Evolutionary conservation across 2,888 invertebrate genomes (phyloP), one percentile per base, ranked within the genome.

Genomic region (Ormyrus nitidulus): DNA sequence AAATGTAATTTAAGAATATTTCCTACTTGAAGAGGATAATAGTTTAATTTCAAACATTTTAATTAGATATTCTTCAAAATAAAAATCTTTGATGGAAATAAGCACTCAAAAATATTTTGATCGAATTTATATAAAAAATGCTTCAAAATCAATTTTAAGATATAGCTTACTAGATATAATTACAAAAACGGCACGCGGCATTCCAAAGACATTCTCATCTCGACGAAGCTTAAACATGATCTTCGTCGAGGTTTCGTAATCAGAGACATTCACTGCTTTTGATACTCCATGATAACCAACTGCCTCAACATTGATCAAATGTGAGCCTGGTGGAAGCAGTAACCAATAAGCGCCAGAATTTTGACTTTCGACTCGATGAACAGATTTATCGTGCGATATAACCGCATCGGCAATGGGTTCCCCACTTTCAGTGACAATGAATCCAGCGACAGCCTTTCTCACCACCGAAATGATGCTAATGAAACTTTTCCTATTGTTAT

Each of bases 101-200:
- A 34, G 34, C 34, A 51, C 0, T 34, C 34, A 9, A 61, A 69
- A 74, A 59, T 34, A 34, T 34, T 34, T 34, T 34, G 34, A 34
- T 4, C 4, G 2, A 34, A 4, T 48, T 34, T n/a, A 49, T 58
- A 7, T 8, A 11, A 54, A 13, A 51, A 69, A 74, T 6, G 8
- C 51, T 44, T 13, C 5, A 58, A 65, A 54, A 69, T 34, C 34
- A 34, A 34, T 71, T 19, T 44, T 49, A 8, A 66, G 0, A 34
- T 34, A 34, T 34, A 34, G 76, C 90, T 88, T 87, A 93, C 96
- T 96, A 83, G 94, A 92, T 9, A 96, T 87, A 86, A 96, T 93
- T 53, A 96, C 93, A 88, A 97, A 97, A 2, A 94, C 92, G 44
- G 96, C 91, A 49, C 96, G 91, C 0, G 96, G 95, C 91, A 97